These are phyloP conservation scores for Eupithecia abbreviata DNA, from an alignment of 2,888 invertebrate genomes.

Conservation along the genomic window DNA sequence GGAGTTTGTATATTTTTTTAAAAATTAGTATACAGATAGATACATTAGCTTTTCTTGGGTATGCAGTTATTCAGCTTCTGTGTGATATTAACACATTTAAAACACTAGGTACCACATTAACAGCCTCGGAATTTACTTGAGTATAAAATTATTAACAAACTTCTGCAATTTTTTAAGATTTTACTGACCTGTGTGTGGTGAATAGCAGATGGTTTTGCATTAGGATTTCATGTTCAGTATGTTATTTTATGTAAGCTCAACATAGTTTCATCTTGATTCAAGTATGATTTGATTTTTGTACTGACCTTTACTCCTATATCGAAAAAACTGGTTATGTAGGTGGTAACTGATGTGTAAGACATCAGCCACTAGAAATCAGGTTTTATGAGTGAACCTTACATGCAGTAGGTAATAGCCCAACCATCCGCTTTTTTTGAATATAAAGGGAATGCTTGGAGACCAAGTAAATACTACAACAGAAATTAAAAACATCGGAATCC, in stretches of 20 bases:
- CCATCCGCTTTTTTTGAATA: background rate
- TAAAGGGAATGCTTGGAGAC: background rate
- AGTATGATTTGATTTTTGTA: background rate
- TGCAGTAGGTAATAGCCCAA: background rate
- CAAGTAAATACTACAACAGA: background rate
- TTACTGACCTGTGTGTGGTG: background rate
- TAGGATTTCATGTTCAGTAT: background rate
- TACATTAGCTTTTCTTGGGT: background rate
- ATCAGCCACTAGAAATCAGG: conserved; percentile 8
- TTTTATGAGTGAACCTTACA: background rate
- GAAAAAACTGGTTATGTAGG: conserved; percentile 45
- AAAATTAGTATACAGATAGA: background rate
- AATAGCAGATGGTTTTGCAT: background rate
- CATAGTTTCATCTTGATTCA: background rate
- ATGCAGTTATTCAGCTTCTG: background rate
- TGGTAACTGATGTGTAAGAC: conserved; percentile 6
- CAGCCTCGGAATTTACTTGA: background rate
- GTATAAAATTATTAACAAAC: background rate
- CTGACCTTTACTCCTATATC: conserved; percentile 27
- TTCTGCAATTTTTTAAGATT: background rate
- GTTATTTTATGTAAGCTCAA: background rate
- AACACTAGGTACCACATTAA: no score
- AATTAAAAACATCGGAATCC: background rate
- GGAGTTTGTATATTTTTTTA: background rate
- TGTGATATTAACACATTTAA: no score